Percentiles rank a stretch among this genome's conserved stretches.
Evolutionary conservation across 2,113 vertebrate species (phyloP).

Genomic region (Porphyrio hochstetteri): DNA sequence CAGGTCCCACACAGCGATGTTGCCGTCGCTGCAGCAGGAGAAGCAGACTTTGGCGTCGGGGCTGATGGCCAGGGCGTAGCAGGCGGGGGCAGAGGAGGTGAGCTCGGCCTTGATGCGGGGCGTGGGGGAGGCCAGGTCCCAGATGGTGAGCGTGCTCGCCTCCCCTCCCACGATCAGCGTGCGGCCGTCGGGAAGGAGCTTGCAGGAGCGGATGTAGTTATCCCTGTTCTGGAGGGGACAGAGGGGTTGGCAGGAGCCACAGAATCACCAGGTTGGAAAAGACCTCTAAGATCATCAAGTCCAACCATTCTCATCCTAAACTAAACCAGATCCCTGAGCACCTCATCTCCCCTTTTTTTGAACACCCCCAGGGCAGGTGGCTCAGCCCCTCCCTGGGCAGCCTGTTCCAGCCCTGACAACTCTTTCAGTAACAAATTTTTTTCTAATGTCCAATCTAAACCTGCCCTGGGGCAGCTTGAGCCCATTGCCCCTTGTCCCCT

Average conservation of each 20-base stretch:
- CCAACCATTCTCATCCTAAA: no score
- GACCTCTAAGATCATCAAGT: no score
- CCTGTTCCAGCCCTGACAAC: no score
- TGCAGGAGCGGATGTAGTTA: constrained; percentile 98
- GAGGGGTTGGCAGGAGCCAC: rapidly evolving
- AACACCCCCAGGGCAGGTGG: no score
- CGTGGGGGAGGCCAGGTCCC: constrained; percentile 95
- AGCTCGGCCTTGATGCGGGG: constrained; percentile 96
- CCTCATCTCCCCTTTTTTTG: no score
- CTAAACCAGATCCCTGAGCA: no score
- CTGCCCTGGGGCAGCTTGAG: no score
- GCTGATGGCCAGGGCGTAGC: constrained; percentile 96
- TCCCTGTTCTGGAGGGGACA: constrained; percentile 86
- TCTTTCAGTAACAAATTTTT: no score
- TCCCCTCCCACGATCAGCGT: constrained; percentile 95
- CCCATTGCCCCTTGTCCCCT: no score
- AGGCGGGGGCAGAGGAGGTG: constrained; percentile 93
- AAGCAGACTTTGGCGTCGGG: constrained; percentile 98
- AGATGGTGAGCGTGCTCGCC: constrained; percentile 96
- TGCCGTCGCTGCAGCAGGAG: constrained; percentile 96
- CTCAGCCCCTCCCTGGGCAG: no score
- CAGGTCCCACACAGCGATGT: constrained; percentile 97
- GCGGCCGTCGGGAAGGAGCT: constrained; percentile 93
- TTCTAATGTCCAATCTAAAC: no score
- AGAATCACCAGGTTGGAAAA: no score